Base-by-base conservation (phyloP, 2,888 invertebrate genomes). In the Drymonia ruficornis region DNA sequence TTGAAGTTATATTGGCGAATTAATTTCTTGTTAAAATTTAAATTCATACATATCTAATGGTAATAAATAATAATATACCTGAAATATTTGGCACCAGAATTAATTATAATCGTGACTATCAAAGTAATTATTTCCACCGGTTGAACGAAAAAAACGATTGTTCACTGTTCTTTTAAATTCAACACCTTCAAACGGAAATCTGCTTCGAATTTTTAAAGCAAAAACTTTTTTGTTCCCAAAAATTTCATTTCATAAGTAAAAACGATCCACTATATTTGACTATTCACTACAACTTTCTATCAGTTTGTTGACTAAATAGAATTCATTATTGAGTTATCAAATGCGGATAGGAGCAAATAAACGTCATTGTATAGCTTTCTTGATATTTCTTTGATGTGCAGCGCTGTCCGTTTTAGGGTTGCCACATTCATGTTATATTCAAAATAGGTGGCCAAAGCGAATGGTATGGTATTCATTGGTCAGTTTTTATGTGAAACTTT, bases 351-450 rank as follows among this genome's bases (percentile, higher is more conserved):
- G 62, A 70, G 47, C 55, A 59, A 68, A 68, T 63, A 65, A 59
- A 67, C 42, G 51, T 38, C 51, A 67, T 70, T 67, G 68, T 59
- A 55, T 60, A 70, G 68, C 66, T 64, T 63, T 65, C 49, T 66
- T 63, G 59, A 59, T 59, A 53, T 57, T 7, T 12, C 46, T 46
- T 18, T 47, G 47, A 34, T 34, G 31, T 18, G 11, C 18, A 34
- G 15, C 15, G 8, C 45, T 9, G 15, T 29, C 13, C 11, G 18
- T 18, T 18, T 11, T 12, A 47, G 34, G 47, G 47, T 34, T 47
- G 1, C 12, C 34, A 34, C 31, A 13, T 13, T 18, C 1, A 13
- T 34, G 2, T 28, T 45, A 4, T n/a, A n/a, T 36, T n/a, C n/a
- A 9, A 23, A 23, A 23, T 23, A 31, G 9, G 31, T 31, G 2